Base-by-base conservation (phyloP, 2,113 vertebrate species). In the Dromiciops gliroides region DNA sequence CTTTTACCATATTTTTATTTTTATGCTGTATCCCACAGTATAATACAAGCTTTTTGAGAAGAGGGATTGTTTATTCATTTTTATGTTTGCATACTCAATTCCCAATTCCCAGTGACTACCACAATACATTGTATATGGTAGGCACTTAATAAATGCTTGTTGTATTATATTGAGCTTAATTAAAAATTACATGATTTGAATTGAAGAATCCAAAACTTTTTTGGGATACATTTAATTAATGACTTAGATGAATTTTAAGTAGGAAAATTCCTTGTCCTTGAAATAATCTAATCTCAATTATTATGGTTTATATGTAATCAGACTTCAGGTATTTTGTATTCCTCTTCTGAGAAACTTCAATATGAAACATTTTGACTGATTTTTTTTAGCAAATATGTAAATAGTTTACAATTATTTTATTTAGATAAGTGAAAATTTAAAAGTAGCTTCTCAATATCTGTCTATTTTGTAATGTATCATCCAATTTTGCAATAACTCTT, bases 231-330 rank as follows among this genome's bases (percentile, higher is more conserved):
- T 93, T 89, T 96, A 67, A 93, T 95, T 96, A 75, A 14, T 44
- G 9, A 91, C 94, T 28, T 60, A 9, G 24, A 91, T 95, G 96
- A 96, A 95, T 75, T 95, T 95, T 88, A 96, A 96, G 28, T 89
- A 93, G 48, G 11, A 95, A 95, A 91, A 51, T 25, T 8, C 89
- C 48, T 89, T 91, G 31, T 7, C 67, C 23, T 51, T 89, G 6
- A 95, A 94, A 93, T 91, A 92, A 96, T 60, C 49, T 67, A 31
- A 67, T 67, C 10, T 67, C 11, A 37, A 67, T 67, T 31, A 60
- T 60, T 14, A 52, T 93, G 51, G 31, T 37, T 94, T 90, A 49
- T 94, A 12, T 89, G 96, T 95, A 95, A 93, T 94, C 3, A 91
- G 91, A 94, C 26, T 51, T 89, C 49, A 37, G 2, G 26, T 95